Evolutionary conservation across 1,140 invertebrate species (phyloP).

Genomic region (Laodelphax striatellus): DNA sequence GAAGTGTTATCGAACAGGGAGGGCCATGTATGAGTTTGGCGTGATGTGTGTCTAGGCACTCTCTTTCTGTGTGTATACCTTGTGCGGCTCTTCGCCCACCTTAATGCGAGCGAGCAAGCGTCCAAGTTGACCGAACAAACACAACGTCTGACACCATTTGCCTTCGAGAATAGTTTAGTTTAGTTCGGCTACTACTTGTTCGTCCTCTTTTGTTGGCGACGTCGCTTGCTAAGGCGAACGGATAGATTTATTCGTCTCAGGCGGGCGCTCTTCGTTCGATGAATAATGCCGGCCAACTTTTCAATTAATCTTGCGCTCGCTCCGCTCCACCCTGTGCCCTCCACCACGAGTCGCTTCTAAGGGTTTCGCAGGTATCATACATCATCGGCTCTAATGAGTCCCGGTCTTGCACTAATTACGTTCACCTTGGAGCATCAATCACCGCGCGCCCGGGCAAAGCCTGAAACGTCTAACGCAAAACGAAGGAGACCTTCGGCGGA

Average conservation of each 20-base stretch:
- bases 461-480: not conserved
- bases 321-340: too few relatives aligned
- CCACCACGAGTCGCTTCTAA: not conserved
- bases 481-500: not conserved
- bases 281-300: not conserved
- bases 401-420: constrained; percentile 1
- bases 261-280: not conserved
- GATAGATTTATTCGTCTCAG: not conserved
- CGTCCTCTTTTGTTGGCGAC: not conserved
- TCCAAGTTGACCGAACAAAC: too few relatives aligned
- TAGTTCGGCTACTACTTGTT: too few relatives aligned
- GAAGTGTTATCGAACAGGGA: too few relatives aligned
- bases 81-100: too few relatives aligned
- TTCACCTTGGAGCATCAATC: constrained; percentile 1
- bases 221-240: not conserved
- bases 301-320: constrained; percentile 1
- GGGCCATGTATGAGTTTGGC: too few relatives aligned
- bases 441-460: not conserved
- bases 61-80: too few relatives aligned
- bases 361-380: not conserved
- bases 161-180: too few relatives aligned
- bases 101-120: too few relatives aligned
- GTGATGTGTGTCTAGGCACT: too few relatives aligned
- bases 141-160: too few relatives aligned
- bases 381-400: constrained; percentile 1